These are phyloP conservation scores for Oryzias woworae DNA, from an alignment of 2,113 vertebrate species.

Conservation along the genomic window DNA sequence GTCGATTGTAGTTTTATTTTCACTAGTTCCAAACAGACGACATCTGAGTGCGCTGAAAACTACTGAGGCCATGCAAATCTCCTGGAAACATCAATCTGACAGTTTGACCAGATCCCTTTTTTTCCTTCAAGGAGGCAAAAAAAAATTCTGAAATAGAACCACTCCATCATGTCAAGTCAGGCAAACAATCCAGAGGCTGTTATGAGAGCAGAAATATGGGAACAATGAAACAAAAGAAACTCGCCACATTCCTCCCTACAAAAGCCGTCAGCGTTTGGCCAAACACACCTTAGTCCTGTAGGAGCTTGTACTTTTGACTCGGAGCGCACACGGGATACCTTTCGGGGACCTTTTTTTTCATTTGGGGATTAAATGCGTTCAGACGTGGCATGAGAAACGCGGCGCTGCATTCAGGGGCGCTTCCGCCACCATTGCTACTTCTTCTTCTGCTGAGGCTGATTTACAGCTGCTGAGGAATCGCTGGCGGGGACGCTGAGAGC, in stretches of 20 bases:
- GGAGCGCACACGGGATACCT: constrained; percentile 1
- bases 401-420: constrained; percentile 42
- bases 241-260: constrained; percentile 45
- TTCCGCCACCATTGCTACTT: constrained; percentile 21
- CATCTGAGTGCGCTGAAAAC: constrained; percentile 4
- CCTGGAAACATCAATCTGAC: not conserved
- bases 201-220: constrained; percentile 31
- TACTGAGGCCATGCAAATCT: constrained; percentile 46
- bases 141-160: constrained; percentile 10
- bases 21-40: constrained; percentile 7
- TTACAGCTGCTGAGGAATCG: constrained; percentile 56
- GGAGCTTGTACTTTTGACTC: constrained; percentile 45
- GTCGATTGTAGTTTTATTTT: constrained; percentile 13
- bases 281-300: constrained; percentile 71
- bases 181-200: constrained; percentile 41
- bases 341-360: constrained; percentile 19
- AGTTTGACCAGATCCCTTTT: not conserved
- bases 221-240: constrained; percentile 47
- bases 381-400: constrained; percentile 37
- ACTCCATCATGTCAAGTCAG: constrained; percentile 28
- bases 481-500: constrained; percentile 11
- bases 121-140: not conserved
- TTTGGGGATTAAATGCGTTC: constrained; percentile 39
- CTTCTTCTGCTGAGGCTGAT: constrained; percentile 56
- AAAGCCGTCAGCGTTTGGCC: constrained; percentile 46